Evolutionary conservation across 2,113 vertebrate genomes (phyloP), one percentile per base, ranked within the genome.

Genomic region (Arothron firmamentum): DNA sequence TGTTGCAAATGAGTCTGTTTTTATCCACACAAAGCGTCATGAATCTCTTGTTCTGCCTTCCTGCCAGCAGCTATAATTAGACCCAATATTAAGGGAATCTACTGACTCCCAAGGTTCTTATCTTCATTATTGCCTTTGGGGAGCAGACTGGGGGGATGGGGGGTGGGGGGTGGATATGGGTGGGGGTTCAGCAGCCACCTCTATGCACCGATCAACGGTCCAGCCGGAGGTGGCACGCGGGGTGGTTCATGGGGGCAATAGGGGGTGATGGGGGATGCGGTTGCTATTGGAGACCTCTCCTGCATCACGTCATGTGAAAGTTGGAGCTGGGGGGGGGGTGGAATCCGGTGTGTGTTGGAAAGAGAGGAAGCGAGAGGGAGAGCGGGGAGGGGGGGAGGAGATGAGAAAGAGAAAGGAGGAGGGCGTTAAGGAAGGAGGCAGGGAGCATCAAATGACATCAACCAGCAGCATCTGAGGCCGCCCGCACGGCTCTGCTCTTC

Each of bases 251-350:
- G 60, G 68, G 72, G 74, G 75, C 80, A 67, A 70, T 77, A 70
- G 61, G 68, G 70, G 74, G 75, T 79, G 72, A 65, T 77, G 69
- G 74, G 74, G 79, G 82, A 80, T 87, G 70, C 81, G 86, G 86
- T 88, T 89, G 88, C 88, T 83, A 88, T 83, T 83, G 88, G 88
- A 87, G 88, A 89, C 74, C 78, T 78, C 61, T 75, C 72, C 79
- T 85, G 77, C 88, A 88, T 89, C 86, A 88, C 88, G 86, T 88
- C 84, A 88, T 87, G 79, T 75, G 68, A 46, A 21, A 17, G 65
- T 18, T n/a, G 63, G 58, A 59, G 67, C 34, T 12, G 71, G 15
- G 38, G 49, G 71, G 15, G 38, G 49, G 18, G 47, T 2, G 16
- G 11, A 18, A 65, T 60, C 65, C 53, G 57, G 84, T 62, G 82